A percentile compares a stretch with the other conserved stretches of the same genome.
Evolutionary conservation across 2,797 vertebrate genomes (phyloP).

Genomic region (Leucoraja ocellata): DNA sequence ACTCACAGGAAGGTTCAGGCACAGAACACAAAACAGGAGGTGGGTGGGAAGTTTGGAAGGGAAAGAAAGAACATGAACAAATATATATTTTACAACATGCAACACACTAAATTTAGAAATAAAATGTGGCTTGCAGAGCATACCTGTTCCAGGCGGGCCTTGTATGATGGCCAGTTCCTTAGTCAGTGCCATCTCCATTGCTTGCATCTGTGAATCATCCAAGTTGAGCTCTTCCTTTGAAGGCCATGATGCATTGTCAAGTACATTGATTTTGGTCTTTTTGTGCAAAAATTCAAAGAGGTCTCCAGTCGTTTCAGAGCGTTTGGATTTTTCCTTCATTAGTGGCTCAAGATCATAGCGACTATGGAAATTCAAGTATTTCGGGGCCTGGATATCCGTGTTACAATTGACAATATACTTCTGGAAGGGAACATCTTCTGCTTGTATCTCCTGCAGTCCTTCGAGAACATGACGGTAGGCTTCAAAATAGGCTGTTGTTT

Average conservation of each 20-base stretch:
- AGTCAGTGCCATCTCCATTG: constrained; percentile 78
- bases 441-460: constrained; percentile 71
- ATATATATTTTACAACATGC: not conserved
- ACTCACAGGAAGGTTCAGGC: too few species aligned
- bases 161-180: constrained; percentile 87
- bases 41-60: not conserved
- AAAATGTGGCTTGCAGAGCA: not conserved
- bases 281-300: not conserved
- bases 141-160: constrained; percentile 87
- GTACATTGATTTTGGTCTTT: constrained; percentile 52
- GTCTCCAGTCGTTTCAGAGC: constrained; percentile 36
- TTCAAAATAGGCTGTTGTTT: constrained; percentile 90
- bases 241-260: constrained; percentile 67
- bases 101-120: not conserved
- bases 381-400: constrained; percentile 60
- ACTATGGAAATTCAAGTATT: constrained; percentile 59
- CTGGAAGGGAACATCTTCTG: constrained; percentile 78
- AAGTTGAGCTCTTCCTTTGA: constrained; percentile 66
- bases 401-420: constrained; percentile 83
- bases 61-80: not conserved
- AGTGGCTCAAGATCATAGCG: constrained; percentile 63
- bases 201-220: constrained; percentile 80
- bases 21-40: too few species aligned
- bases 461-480: constrained; percentile 84
- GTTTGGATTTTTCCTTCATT: constrained; percentile 41